Percentiles rank a stretch among this genome's conserved stretches.
Evolutionary conservation across 2,797 vertebrate genomes (phyloP).

Genomic region (Epinephelus coioides): DNA sequence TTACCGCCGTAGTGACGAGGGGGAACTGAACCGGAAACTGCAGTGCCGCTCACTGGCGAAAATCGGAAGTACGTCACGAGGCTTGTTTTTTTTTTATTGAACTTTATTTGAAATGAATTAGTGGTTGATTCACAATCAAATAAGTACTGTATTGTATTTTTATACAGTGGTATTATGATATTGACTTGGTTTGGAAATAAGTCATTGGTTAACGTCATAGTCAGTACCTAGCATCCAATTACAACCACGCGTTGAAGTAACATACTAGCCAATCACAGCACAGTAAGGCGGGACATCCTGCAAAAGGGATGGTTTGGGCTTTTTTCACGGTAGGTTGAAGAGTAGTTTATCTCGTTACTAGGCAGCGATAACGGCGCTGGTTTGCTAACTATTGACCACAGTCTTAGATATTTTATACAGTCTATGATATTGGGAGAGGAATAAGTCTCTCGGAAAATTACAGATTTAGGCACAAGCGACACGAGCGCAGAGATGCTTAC

Average conservation of each 20-base stretch:
- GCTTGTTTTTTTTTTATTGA: too few species aligned
- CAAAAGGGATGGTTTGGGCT: accelerated
- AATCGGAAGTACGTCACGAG: too few species aligned
- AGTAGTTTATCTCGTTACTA: slow-evolving; percentile 84
- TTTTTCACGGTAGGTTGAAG: slow-evolving; percentile 69
- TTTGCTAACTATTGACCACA: background rate
- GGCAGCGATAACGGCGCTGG: slow-evolving; percentile 75
- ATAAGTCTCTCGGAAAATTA: background rate
- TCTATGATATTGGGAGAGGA: background rate
- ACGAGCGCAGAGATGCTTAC: background rate
- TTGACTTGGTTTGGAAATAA: too few species aligned
- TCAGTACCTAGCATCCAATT: background rate
- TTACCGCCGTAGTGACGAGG: too few species aligned
- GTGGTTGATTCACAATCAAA: too few species aligned
- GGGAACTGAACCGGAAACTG: too few species aligned
- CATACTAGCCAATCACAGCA: slow-evolving; percentile 6
- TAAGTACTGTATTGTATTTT: too few species aligned
- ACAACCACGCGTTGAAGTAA: background rate
- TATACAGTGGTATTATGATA: too few species aligned
- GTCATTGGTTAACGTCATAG: too few species aligned
- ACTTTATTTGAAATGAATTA: too few species aligned
- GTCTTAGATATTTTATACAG: too few species aligned
- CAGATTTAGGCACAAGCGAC: background rate
- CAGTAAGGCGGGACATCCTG: background rate
- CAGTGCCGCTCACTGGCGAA: too few species aligned